These are phyloP conservation scores for Drosophila kokeensis DNA, from an alignment of 2,888 invertebrate species.

Conservation along the genomic window DNA sequence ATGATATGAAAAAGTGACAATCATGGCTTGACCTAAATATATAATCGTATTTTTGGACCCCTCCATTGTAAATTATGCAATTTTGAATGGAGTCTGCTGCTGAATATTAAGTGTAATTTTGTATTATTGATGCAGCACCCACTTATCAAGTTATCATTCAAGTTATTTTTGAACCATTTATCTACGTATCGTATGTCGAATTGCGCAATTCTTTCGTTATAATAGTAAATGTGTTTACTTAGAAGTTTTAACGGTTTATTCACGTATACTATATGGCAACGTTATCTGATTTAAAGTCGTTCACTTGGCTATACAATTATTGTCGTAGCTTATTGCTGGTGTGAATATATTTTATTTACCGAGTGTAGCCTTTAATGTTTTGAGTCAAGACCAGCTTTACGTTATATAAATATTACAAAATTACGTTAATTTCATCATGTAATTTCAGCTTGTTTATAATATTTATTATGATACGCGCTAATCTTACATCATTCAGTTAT, in stretches of 20 bases:
- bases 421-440: not conserved
- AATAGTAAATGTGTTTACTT: slow-evolving; percentile 4
- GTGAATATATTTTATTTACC: not conserved
- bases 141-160: slow-evolving; percentile 27
- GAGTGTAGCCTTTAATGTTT: not conserved
- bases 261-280: not conserved
- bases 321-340: not conserved
- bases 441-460: not conserved
- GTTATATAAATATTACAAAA: not conserved
- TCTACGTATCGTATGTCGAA: slow-evolving; percentile 6
- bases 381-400: not conserved
- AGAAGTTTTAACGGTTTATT: not conserved
- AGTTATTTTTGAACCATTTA: slow-evolving; percentile 30
- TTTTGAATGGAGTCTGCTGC: slow-evolving; percentile 5
- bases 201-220: not conserved
- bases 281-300: not conserved
- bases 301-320: not conserved
- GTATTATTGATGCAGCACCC: slow-evolving; percentile 17
- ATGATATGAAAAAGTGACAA: slow-evolving; percentile 29
- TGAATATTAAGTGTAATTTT: slow-evolving; percentile 12
- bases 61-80: slow-evolving; percentile 27
- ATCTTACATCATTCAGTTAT: not conserved
- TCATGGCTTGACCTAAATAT: slow-evolving; percentile 40
- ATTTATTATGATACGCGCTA: too few relatives aligned
- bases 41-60: slow-evolving; percentile 6